Percentiles rank a stretch among this genome's conserved stretches.
These are phyloP conservation scores for Pogonomyrmex barbatus DNA, from an alignment of 1,140 invertebrate species.

Conservation along the genomic window DNA sequence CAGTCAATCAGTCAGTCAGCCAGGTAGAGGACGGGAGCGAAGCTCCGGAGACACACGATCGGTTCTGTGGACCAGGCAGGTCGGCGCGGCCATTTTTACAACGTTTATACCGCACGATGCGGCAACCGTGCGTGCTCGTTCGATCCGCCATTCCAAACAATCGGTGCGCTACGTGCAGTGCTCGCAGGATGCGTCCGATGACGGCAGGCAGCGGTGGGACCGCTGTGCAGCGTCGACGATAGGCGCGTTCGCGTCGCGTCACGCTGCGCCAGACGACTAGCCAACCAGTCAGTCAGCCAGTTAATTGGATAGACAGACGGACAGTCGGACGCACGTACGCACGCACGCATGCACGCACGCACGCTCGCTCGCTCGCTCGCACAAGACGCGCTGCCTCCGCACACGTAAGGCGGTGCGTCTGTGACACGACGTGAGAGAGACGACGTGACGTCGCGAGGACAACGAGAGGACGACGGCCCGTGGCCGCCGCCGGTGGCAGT, in stretches of 20 bases:
- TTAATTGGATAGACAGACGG: background rate
- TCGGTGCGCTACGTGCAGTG: constrained; percentile 86
- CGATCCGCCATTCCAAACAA: constrained; percentile 89
- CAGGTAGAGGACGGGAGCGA: constrained; percentile 20
- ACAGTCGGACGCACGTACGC: background rate
- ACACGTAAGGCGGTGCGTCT: constrained; percentile 11
- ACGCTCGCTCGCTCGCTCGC: background rate
- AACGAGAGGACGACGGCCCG: constrained; percentile 50
- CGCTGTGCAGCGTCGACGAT: constrained; percentile 61
- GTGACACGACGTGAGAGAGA: background rate
- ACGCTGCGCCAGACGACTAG: constrained; percentile 2
- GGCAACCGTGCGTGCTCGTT: constrained; percentile 88
- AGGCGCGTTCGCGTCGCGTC: constrained; percentile 49
- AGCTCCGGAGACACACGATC: background rate
- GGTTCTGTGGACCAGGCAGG: constrained; percentile 68
- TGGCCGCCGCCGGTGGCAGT: constrained; percentile 44
- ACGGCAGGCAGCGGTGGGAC: constrained; percentile 84
- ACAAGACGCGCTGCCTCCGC: background rate
- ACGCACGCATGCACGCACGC: background rate
- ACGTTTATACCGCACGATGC: constrained; percentile 89
- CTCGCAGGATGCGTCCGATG: constrained; percentile 86
- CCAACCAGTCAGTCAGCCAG: constrained; percentile 13
- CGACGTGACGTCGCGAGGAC: background rate
- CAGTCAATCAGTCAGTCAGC: constrained; percentile 36
- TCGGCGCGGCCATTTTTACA: constrained; percentile 89